Conservation (phyloP, 2,888 invertebrate species). For the Scaptomyza cyrtandrae region DNA sequence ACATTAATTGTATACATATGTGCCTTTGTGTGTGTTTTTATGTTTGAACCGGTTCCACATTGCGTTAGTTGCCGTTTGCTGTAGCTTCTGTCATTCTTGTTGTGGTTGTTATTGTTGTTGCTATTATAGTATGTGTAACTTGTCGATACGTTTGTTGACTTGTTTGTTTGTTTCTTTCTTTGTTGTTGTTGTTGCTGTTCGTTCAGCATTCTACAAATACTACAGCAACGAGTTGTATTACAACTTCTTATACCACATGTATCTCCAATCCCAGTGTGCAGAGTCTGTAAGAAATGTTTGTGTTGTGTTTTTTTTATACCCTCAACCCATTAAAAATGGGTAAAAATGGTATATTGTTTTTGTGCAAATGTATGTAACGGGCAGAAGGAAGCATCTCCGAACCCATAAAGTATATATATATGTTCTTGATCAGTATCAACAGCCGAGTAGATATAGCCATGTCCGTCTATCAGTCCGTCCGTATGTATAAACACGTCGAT, state of each 20-base stretch:
- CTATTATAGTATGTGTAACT: conserved; percentile 60
- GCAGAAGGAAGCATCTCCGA: too few species aligned
- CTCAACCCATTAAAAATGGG: too few species aligned
- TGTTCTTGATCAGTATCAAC: too few species aligned
- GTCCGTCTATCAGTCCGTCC: too few species aligned
- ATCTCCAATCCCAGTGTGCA: conserved; percentile 26
- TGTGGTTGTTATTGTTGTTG: conserved; percentile 40
- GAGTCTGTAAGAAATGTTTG: conserved; percentile 42
- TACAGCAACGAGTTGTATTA: conserved; percentile 74
- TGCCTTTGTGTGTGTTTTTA: conserved; percentile 26
- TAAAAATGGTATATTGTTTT: too few species aligned
- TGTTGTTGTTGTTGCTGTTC: conserved; percentile 22
- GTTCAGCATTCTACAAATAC: conserved; percentile 75
- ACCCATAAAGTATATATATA: too few species aligned
- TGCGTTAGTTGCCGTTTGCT: conserved; percentile 70
- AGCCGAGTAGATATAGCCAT: too few species aligned
- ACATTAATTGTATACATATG: conserved; percentile 1
- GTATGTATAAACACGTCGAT: too few species aligned
- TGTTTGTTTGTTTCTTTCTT: conserved; percentile 21
- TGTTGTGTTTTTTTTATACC: not conserved
- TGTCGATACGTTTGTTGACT: conserved; percentile 58
- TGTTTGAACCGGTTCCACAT: conserved; percentile 67
- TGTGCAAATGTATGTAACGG: too few species aligned
- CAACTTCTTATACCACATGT: conserved; percentile 67
- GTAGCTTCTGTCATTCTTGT: conserved; percentile 47